phyloP scores from a whole-genome alignment of 2,113 vertebrate species.

The Sialia sialis region DNA sequence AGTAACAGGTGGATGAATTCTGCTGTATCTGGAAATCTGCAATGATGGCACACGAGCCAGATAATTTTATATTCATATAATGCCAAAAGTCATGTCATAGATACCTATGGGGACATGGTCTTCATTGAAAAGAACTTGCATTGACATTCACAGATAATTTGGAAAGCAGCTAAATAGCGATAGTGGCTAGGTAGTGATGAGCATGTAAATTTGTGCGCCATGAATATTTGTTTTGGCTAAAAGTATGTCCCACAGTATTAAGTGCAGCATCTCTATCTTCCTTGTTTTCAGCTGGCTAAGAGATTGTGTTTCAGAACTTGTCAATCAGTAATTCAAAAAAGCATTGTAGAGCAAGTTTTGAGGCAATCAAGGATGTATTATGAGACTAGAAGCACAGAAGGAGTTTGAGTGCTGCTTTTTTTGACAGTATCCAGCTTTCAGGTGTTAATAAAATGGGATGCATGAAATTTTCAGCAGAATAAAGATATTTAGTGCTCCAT shows the following conservation, averaged over 20 bases:
- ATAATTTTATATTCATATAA: not conserved
- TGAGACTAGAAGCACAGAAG: not conserved
- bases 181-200: not conserved
- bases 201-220: not conserved
- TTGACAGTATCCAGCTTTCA: constrained; percentile 27
- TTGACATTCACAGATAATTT: not conserved
- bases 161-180: not conserved
- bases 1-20: not conserved
- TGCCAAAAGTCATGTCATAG: not conserved
- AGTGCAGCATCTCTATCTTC: not conserved
- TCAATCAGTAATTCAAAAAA: not conserved
- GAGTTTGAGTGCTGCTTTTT: not conserved
- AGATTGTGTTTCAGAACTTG: not conserved
- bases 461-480: constrained; percentile 67
- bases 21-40: not conserved
- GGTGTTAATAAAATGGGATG: constrained; percentile 39
- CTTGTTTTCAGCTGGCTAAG: not conserved
- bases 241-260: not conserved
- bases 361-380: not conserved
- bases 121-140: not conserved
- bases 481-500: constrained; percentile 62
- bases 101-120: not conserved
- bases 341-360: not conserved
- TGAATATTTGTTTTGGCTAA: not conserved
- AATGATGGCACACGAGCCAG: not conserved